Percentiles rank a stretch among this genome's conserved stretches.
phyloP scores from a whole-genome alignment of 2,113 vertebrate genomes.

The Siniperca chuatsi region DNA sequence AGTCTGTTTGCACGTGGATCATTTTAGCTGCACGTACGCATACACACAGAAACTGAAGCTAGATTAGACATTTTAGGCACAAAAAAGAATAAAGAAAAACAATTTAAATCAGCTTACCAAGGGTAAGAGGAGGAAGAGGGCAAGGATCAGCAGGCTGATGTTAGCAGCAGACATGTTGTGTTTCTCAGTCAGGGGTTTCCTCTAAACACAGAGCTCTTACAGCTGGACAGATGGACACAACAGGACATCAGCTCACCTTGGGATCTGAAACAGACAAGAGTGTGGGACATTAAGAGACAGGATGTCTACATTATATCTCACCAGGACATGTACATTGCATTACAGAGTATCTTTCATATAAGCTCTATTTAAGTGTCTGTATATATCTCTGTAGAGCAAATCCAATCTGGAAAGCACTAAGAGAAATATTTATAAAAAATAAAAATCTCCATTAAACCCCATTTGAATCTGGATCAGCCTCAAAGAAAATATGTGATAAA shows the following conservation, averaged over 20 bases:
- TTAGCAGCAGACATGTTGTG: conserved; percentile 57
- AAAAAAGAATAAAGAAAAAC: not conserved
- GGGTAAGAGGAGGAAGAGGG: conserved; percentile 52
- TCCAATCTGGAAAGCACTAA: not conserved
- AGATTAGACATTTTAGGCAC: not conserved
- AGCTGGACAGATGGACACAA: not conserved
- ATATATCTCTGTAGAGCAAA: not conserved
- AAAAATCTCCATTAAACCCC: not conserved
- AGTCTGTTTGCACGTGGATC: not conserved
- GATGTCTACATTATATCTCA: not conserved
- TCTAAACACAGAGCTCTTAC: not conserved
- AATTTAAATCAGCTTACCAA: conserved; percentile 46
- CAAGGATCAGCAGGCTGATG: conserved; percentile 27
- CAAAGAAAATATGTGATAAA: not conserved
- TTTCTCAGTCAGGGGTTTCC: conserved; percentile 18
- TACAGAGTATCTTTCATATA: not conserved
- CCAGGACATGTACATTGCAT: not conserved
- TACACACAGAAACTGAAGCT: not conserved
- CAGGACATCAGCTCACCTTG: conserved; percentile 57
- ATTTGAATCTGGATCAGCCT: not conserved
- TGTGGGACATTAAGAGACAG: not conserved
- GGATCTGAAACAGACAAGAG: conserved; percentile 59
- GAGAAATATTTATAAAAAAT: not conserved
- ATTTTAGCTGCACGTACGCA: not conserved
- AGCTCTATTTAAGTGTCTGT: not conserved